Evolutionary conservation across 2,113 vertebrate genomes (phyloP).

Genomic region (Mastomys coucha): DNA sequence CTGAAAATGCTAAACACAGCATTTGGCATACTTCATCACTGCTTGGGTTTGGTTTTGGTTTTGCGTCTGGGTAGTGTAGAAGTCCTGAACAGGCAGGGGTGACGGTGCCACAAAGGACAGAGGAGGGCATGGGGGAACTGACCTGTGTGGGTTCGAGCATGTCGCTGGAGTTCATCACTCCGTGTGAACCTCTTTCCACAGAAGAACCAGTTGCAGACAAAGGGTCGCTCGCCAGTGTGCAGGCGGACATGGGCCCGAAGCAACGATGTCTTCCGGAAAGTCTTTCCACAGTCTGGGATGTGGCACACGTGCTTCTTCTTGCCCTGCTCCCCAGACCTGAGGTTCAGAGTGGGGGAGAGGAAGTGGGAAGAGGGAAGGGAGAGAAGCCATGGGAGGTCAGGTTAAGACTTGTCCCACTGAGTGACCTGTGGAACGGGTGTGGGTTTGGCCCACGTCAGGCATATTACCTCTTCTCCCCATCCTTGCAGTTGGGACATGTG

Average conservation of each 20-base stretch:
- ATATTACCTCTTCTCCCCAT: constrained; percentile 94
- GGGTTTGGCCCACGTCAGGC: rapidly evolving
- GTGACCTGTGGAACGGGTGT: neutral
- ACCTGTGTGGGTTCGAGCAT: constrained; percentile 98
- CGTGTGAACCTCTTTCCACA: constrained; percentile 98
- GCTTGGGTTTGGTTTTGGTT: neutral
- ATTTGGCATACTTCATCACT: neutral
- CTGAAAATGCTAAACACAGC: neutral
- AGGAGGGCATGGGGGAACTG: neutral
- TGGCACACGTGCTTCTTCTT: constrained; percentile 99
- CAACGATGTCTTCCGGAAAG: constrained; percentile 97
- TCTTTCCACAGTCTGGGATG: constrained; percentile 96
- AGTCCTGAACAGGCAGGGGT: neutral
- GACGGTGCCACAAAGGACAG: neutral
- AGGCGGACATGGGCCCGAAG: constrained; percentile 96
- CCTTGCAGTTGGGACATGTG: constrained; percentile 99
- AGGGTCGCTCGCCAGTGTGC: constrained; percentile 96
- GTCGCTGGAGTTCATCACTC: constrained; percentile 96
- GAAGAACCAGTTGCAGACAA: constrained; percentile 98
- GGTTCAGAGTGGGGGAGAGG: neutral
- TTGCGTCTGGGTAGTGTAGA: neutral
- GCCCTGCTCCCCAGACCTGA: constrained; percentile 94
- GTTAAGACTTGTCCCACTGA: neutral
- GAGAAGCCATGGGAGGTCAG: neutral
- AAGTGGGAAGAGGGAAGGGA: neutral